Conservation (phyloP, 2,888 invertebrate species). For the Chalcosyrphus nemorum region DNA sequence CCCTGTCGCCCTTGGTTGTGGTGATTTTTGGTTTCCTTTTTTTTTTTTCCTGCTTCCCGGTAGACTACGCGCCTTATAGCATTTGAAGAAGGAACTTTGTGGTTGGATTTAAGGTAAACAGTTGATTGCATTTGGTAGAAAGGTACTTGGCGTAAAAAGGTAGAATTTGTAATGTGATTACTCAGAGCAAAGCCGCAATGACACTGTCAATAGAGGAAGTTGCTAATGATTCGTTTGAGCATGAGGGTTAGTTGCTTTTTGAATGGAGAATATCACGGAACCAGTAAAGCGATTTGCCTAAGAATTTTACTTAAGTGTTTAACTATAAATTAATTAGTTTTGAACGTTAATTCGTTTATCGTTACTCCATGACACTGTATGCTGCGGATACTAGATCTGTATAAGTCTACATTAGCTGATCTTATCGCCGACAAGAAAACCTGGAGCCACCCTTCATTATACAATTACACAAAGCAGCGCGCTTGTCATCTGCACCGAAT, state of each 20-base stretch:
- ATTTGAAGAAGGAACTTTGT: constrained; percentile 62
- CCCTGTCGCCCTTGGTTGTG: constrained; percentile 28
- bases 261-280: constrained; percentile 13
- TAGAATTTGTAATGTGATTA: constrained; percentile 51
- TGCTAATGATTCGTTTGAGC: constrained; percentile 34
- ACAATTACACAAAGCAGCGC: too few species aligned
- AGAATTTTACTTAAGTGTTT: background rate
- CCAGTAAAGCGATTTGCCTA: constrained; percentile 38
- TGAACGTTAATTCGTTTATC: too few species aligned
- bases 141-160: background rate
- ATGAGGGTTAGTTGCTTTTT: background rate
- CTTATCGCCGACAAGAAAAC: too few species aligned
- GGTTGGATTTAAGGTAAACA: constrained; percentile 67
- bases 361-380: too few species aligned
- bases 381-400: too few species aligned
- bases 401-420: too few species aligned
- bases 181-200: constrained; percentile 54
- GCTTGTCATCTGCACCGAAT: too few species aligned
- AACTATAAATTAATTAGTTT: too few species aligned
- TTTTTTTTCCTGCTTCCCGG: background rate
- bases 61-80: too few species aligned
- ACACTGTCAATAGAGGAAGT: constrained; percentile 44
- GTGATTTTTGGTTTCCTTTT: constrained; percentile 28
- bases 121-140: constrained; percentile 58
- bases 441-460: too few species aligned